phyloP scores from a whole-genome alignment of 2,888 invertebrate species.

The Leptura quadrifasciata region DNA sequence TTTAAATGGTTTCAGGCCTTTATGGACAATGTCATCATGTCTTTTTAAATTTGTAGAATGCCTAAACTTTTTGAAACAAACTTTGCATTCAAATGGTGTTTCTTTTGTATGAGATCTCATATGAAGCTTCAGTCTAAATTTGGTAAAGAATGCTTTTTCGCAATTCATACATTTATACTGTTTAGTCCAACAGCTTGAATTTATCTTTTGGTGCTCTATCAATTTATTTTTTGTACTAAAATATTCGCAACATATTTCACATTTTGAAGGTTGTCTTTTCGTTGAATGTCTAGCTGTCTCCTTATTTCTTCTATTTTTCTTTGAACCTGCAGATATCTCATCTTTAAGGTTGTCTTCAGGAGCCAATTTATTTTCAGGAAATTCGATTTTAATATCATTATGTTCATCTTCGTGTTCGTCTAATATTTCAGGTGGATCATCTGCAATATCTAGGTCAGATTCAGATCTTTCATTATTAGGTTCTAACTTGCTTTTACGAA shows the following conservation, averaged over 20 bases:
- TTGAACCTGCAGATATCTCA: not conserved
- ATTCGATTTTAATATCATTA: constrained; percentile 23
- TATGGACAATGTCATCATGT: constrained; percentile 54
- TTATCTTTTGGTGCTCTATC: constrained; percentile 35
- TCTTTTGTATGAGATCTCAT: constrained; percentile 49
- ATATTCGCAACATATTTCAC: constrained; percentile 27
- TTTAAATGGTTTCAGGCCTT: constrained; percentile 59
- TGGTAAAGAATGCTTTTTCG: constrained; percentile 44
- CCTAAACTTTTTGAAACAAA: constrained; percentile 51
- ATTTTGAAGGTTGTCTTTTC: constrained; percentile 25
- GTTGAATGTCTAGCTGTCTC: constrained; percentile 3
- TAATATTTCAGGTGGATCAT: not conserved
- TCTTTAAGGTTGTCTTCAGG: not conserved
- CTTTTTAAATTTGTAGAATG: constrained; percentile 50
- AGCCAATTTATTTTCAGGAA: not conserved
- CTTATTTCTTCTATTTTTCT: constrained; percentile 3
- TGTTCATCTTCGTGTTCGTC: constrained; percentile 27
- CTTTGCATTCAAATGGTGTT: constrained; percentile 50
- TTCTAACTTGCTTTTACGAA: constrained; percentile 27
- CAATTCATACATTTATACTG: constrained; percentile 47
- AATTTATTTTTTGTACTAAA: constrained; percentile 33
- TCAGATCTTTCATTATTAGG: not conserved
- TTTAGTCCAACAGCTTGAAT: constrained; percentile 37
- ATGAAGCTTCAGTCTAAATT: constrained; percentile 45
- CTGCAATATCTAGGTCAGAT: not conserved